phyloP scores from a whole-genome alignment of 2,888 invertebrate species.

The Dromius quadrimaculatus region DNA sequence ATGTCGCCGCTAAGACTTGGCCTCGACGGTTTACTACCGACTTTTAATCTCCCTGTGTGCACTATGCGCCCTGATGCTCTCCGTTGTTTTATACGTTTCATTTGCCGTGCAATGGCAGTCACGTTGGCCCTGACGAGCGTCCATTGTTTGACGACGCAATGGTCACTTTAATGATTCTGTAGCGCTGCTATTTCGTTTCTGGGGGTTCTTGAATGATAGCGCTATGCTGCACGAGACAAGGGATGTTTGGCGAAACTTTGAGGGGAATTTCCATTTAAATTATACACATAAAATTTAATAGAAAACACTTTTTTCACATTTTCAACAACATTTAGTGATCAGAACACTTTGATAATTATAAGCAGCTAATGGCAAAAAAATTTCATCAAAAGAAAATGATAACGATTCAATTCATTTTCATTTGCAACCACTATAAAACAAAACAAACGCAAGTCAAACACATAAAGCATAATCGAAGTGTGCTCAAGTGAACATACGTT shows the following conservation, averaged over 20 bases:
- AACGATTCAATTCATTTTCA: conserved; percentile 46
- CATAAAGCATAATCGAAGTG: conserved; percentile 45
- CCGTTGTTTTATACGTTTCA: conserved; percentile 41
- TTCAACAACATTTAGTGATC: too few species aligned
- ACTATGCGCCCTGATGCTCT: not conserved
- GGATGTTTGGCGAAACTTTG: too few species aligned
- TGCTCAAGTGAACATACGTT: conserved; percentile 38
- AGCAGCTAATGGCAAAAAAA: too few species aligned
- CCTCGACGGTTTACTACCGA: conserved; percentile 7
- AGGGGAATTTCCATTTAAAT: not conserved
- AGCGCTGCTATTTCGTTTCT: conserved; percentile 28
- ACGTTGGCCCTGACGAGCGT: conserved; percentile 37
- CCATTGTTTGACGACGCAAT: conserved; percentile 43
- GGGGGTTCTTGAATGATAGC: conserved; percentile 7
- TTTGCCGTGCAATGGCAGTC: conserved; percentile 31
- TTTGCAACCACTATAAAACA: conserved; percentile 37
- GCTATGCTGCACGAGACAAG: not conserved
- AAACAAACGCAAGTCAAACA: conserved; percentile 27
- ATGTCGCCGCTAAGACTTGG: conserved; percentile 55
- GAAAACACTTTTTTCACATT: too few species aligned
- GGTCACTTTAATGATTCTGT: conserved; percentile 43
- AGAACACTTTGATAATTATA: too few species aligned
- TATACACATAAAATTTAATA: not conserved
- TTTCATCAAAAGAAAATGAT: conserved; percentile 40
- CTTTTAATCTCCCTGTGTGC: conserved; percentile 35